Evolutionary conservation across 2,113 vertebrate species (phyloP).

Genomic region (Aspiorhynchus laticeps): DNA sequence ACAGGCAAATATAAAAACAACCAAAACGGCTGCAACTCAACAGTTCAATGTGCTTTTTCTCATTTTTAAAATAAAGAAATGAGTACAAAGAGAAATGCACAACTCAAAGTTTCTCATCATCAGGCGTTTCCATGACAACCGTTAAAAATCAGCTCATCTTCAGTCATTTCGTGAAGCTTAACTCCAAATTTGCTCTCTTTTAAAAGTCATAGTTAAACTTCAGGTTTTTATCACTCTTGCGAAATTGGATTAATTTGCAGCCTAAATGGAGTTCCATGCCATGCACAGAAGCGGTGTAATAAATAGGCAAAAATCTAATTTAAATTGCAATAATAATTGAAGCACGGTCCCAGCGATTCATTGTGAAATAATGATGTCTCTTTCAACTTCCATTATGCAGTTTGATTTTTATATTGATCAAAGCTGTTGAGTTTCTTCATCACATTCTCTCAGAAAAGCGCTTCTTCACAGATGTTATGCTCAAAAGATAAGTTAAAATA

Average conservation of each 20-base stretch:
- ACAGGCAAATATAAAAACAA: neutral
- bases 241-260: slow-evolving; percentile 45
- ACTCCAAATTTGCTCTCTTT: slow-evolving; percentile 34
- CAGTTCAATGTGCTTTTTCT: neutral
- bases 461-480: neutral
- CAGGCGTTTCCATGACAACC: slow-evolving; percentile 11
- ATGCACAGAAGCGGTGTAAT: slow-evolving; percentile 17
- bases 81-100: neutral
- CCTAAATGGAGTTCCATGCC: slow-evolving; percentile 37
- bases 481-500: neutral
- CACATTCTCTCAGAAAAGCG: slow-evolving; percentile 41
- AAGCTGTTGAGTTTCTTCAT: slow-evolving; percentile 48
- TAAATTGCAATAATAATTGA: slow-evolving; percentile 39
- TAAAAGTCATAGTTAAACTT: slow-evolving; percentile 20
- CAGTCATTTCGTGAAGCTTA: slow-evolving; percentile 15
- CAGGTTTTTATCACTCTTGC: slow-evolving; percentile 36
- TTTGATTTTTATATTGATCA: slow-evolving; percentile 54
- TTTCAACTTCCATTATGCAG: slow-evolving; percentile 55
- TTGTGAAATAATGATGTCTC: slow-evolving; percentile 44
- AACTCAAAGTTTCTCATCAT: neutral
- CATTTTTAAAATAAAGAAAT: neutral
- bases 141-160: slow-evolving; percentile 19
- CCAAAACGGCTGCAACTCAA: neutral
- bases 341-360: slow-evolving; percentile 9
- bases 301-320: slow-evolving; percentile 42